Conservation (phyloP, 2,113 vertebrate genomes). For the Chionodraco myersi region DNA sequence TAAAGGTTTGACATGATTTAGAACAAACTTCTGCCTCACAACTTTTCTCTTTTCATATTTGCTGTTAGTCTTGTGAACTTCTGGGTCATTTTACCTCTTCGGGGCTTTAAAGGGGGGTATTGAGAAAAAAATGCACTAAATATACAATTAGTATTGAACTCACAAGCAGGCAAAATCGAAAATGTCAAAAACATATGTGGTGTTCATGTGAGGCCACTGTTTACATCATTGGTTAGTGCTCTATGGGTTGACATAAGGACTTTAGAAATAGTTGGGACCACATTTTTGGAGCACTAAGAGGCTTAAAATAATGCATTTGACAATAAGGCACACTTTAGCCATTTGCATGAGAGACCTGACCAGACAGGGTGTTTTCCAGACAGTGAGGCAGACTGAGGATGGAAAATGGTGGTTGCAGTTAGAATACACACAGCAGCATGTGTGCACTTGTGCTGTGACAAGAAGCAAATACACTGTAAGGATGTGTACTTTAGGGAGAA, state of each 20-base stretch:
- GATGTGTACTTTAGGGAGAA: background rate
- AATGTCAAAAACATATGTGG: no score
- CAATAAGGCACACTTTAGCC: background rate
- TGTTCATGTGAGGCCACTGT: no score
- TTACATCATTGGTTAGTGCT: no score
- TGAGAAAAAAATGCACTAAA: no score
- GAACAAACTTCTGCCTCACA: no score
- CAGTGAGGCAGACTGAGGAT: conserved; percentile 22
- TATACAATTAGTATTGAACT: no score
- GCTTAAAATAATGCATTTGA: no score
- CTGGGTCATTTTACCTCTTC: background rate
- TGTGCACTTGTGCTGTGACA: conserved; percentile 7
- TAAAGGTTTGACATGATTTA: no score
- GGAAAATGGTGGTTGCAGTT: conserved; percentile 34
- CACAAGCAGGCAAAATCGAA: no score
- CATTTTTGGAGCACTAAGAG: no score
- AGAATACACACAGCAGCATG: conserved; percentile 18
- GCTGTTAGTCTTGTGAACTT: background rate
- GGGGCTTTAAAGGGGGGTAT: background rate
- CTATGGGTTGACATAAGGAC: no score
- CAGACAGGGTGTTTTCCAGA: conserved; percentile 34
- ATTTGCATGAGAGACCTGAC: background rate
- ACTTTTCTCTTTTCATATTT: background rate
- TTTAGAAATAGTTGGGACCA: background rate
- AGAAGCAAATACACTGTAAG: background rate